Base-by-base conservation (phyloP, 2,113 vertebrate genomes). In the Odontesthes bonariensis region DNA sequence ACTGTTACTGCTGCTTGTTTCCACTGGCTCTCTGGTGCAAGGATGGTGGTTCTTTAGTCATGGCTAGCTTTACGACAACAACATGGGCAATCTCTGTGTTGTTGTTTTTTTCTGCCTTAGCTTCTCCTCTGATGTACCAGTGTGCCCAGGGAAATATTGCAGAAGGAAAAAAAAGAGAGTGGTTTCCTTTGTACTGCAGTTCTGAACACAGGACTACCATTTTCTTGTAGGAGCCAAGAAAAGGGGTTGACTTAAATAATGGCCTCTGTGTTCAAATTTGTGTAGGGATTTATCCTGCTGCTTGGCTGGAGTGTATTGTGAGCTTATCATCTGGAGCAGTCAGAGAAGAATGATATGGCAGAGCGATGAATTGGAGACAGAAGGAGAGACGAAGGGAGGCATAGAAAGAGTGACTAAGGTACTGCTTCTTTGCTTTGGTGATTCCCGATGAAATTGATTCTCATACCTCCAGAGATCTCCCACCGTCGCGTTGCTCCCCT, bases 391-490 rank as follows among this genome's bases (percentile, higher is more conserved):
- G 19, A 33, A 76, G 31, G 40, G 67, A 51, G 33, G 47, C 42
- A 73, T 27, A 44, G 44, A 74, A 67, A 55, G 69, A 82, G 53
- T 73, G 74, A 23, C 47, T 75, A 32, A 65, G 52, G 77, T 85
- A 87, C 79, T 72, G 77, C 83, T 78, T 86, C 77, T 79, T 78
- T 80, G 88, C 86, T 73, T 74, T 51, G 20, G 69, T 88, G 86
- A 88, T 83, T 88, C 80, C 84, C 51, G 19, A 77, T 86, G 84
- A 89, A 91, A 93, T 90, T 86, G 88, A 93, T 90, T 90, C 82
- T 80, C 81, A 76, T 77, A 61, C 75, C 88, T 86, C 84, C 63
- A 79, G 85, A 88, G 88, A 90, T 85, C 85, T 75, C 75, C 79
- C 71, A 78, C 78, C 78, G 84, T 87, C 83, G 82, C 72, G 60